Percentiles rank a stretch among this genome's conserved stretches.
These are phyloP conservation scores for Halictus quadricinctus DNA, from an alignment of 2,888 invertebrate species.

Conservation along the genomic window DNA sequence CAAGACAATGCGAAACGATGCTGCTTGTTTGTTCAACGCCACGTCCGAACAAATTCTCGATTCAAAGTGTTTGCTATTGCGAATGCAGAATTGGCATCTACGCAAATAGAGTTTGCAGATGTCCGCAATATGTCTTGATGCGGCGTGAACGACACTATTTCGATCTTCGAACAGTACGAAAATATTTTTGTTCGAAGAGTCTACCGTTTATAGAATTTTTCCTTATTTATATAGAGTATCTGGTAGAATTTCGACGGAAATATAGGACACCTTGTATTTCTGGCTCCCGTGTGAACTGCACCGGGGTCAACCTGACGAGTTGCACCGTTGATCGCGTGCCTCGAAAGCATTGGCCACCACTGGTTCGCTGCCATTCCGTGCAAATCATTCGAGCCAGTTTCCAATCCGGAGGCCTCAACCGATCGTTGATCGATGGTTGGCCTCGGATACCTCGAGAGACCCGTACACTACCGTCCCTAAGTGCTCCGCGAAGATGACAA, in stretches of 20 bases:
- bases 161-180: neutral
- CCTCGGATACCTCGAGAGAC: neutral
- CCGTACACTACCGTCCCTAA: neutral
- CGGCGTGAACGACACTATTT: neutral
- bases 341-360: neutral
- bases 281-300: slow-evolving; percentile 18
- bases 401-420: neutral
- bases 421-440: slow-evolving; percentile 12
- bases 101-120: slow-evolving; percentile 14
- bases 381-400: neutral
- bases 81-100: neutral
- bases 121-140: neutral
- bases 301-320: slow-evolving; percentile 17
- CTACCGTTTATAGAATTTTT: neutral
- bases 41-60: neutral
- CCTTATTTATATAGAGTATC: neutral
- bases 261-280: slow-evolving; percentile 9
- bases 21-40: neutral
- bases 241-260: neutral
- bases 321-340: slow-evolving; percentile 9
- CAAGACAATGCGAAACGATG: no score
- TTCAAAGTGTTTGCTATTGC: neutral
- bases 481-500: neutral
- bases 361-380: neutral
- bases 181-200: neutral